phyloP scores from a whole-genome alignment of 2,797 vertebrate genomes.

The Podarcis lilfordi region DNA sequence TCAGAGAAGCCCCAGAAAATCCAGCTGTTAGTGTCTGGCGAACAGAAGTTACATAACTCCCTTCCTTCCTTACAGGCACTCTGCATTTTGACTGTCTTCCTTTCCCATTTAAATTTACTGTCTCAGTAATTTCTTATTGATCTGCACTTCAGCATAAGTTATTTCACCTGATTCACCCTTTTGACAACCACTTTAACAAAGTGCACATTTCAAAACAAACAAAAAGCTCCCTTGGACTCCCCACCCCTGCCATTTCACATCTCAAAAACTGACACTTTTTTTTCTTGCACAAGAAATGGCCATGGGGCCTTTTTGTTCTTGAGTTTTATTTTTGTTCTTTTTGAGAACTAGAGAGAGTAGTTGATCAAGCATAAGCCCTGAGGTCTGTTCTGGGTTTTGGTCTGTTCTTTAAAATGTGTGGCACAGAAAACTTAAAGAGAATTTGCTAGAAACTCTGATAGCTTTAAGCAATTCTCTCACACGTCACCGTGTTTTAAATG shows the following conservation, averaged over 20 bases:
- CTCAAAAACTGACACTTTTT: background rate
- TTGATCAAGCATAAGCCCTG: conserved; percentile 19
- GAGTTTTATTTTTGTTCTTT: conserved; percentile 8
- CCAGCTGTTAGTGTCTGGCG: background rate
- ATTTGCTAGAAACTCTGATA: background rate
- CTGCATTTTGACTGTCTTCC: background rate
- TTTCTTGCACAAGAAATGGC: background rate
- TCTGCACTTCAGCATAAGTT: background rate
- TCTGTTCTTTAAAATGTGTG: background rate
- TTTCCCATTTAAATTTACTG: conserved; percentile 12
- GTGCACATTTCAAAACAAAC: background rate
- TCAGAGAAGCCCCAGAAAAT: background rate
- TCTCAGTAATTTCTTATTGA: conserved; percentile 24
- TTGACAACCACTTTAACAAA: background rate
- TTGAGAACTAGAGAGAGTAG: background rate
- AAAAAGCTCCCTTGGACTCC: background rate
- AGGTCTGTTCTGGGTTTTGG: background rate
- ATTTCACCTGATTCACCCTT: background rate
- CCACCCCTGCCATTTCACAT: conserved; percentile 5
- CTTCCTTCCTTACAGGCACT: background rate
- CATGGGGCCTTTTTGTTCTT: conserved; percentile 1
- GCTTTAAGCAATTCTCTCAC: background rate
- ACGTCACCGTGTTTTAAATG: background rate
- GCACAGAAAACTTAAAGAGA: background rate
- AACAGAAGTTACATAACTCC: too few relatives aligned